Evolutionary conservation across 2,113 vertebrate genomes (phyloP), one percentile per base, ranked within the genome.

Genomic region (Silurus glanis): DNA sequence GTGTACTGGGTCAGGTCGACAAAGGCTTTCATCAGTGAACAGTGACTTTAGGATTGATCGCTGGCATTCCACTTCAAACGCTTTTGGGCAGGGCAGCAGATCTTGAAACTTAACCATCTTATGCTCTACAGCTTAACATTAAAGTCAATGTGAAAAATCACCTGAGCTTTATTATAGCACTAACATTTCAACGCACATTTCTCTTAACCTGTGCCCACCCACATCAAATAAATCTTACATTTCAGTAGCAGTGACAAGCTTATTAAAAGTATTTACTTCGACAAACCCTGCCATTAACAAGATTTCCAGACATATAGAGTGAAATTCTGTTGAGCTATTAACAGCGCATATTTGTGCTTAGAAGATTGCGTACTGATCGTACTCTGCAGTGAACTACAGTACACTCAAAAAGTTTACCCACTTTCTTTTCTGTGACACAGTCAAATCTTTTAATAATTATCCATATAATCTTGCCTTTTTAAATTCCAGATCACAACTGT

Each of bases 1-100:
- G 84, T 53, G 69, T 85, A 85, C 75, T 64, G 80, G 89, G 85
- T 90, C 88, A 89, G 59, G 86, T 85, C 55, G 64, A 89, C 75
- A 81, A 37, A 88, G 85, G 59, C 89, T 92, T 92, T 92, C 82
- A 91, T 90, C 88, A 87, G 82, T 19, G 85, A 85, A 80, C 80
- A 86, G 88, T 82, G 69, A 61, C 58, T 80, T 69, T 82, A 37
- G 80, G 53, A 82, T 64, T 85, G 81, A 85, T 69, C 53, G 21
- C 67, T 83, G 76, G 66, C 51, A 51, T 88, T 86, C 69, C 75
- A 88, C 88, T 90, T 92, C 91, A 90, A 90, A 91, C 61, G n/a
- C n/a, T 64, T 56, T 87, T 66, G 17, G 71, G 82, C 53, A 82
- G 58, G 78, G 79, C 55, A 62, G 23, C 62, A 53, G 59, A 75